A percentile compares a stretch with the other conserved stretches of the same genome.
phyloP scores from a whole-genome alignment of 23 tunicate species.

The Clavelina lepadiformis region DNA sequence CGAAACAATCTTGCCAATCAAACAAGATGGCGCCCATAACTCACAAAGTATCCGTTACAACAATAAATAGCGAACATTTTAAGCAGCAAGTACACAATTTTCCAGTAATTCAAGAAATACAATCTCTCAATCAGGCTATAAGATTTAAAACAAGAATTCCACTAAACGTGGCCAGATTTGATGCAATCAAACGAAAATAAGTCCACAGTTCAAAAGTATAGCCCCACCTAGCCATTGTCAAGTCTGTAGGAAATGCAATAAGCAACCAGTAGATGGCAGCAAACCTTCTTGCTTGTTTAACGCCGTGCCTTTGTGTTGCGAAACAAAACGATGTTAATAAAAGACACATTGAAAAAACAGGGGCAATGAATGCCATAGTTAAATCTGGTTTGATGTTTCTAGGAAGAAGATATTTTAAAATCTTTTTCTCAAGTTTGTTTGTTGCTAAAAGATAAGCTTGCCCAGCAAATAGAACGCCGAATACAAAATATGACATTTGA shows the following conservation, averaged over 20 bases:
- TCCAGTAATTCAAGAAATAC: too few relatives aligned
- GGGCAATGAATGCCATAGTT: not conserved
- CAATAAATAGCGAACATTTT: too few relatives aligned
- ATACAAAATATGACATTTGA: not conserved
- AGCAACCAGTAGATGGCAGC: not conserved
- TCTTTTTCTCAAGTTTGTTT: not conserved
- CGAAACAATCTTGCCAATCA: too few relatives aligned
- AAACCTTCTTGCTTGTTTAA: not conserved
- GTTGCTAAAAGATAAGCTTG: conserved; percentile 7
- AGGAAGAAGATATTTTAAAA: not conserved
- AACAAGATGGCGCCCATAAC: too few relatives aligned
- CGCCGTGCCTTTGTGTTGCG: not conserved
- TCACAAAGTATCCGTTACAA: too few relatives aligned
- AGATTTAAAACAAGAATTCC: not conserved
- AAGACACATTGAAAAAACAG: not conserved
- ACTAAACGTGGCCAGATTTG: not conserved
- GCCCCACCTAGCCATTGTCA: not conserved
- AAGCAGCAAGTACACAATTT: too few relatives aligned
- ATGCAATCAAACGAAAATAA: not conserved
- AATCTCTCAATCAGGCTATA: too few relatives aligned
- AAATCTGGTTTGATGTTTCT: not conserved
- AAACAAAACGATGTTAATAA: conserved; percentile 1
- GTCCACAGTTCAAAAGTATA: conserved; percentile 1
- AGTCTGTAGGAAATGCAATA: conserved; percentile 12
- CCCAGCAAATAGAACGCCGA: not conserved